These are phyloP conservation scores for Ophion ventricosus DNA, from an alignment of 2,888 invertebrate species.

Conservation along the genomic window DNA sequence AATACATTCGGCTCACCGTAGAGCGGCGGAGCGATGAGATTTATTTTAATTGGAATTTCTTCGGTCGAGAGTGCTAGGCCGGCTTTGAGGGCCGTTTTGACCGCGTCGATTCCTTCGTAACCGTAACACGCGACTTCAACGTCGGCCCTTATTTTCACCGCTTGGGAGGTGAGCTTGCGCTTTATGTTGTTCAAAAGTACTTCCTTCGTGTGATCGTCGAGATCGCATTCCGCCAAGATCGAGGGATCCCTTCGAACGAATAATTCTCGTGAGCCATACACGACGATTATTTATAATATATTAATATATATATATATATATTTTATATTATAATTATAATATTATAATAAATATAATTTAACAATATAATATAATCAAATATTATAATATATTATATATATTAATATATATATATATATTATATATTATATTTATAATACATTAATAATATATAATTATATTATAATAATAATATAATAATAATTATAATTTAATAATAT, in stretches of 20 bases:
- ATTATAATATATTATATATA: too few relatives aligned
- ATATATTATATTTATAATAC: too few relatives aligned
- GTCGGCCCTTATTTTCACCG: slow-evolving; percentile 97
- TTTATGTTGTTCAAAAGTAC: slow-evolving; percentile 97
- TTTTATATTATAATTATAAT: too few relatives aligned
- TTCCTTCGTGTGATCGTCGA: slow-evolving; percentile 96
- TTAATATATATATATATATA: too few relatives aligned
- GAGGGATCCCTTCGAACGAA: slow-evolving; percentile 92
- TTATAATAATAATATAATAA: too few relatives aligned
- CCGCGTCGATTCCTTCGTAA: slow-evolving; percentile 99
- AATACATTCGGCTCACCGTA: slow-evolving; percentile 87
- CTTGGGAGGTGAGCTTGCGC: slow-evolving; percentile 97
- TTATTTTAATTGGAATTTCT: slow-evolving; percentile 98
- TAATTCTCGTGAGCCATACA: neutral
- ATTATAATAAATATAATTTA: too few relatives aligned
- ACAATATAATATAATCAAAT: too few relatives aligned
- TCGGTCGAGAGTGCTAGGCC: slow-evolving; percentile 96
- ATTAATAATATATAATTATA: too few relatives aligned
- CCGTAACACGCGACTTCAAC: slow-evolving; percentile 97
- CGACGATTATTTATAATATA: neutral
- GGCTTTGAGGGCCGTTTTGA: slow-evolving; percentile 94
- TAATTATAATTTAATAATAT: too few relatives aligned
- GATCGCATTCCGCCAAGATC: slow-evolving; percentile 97
- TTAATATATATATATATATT: too few relatives aligned
- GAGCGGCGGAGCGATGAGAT: slow-evolving; percentile 98